A percentile compares a stretch with the other conserved stretches of the same genome.
These are phyloP conservation scores for Thymelicus acteon DNA, from an alignment of 2,888 invertebrate species.

Conservation along the genomic window DNA sequence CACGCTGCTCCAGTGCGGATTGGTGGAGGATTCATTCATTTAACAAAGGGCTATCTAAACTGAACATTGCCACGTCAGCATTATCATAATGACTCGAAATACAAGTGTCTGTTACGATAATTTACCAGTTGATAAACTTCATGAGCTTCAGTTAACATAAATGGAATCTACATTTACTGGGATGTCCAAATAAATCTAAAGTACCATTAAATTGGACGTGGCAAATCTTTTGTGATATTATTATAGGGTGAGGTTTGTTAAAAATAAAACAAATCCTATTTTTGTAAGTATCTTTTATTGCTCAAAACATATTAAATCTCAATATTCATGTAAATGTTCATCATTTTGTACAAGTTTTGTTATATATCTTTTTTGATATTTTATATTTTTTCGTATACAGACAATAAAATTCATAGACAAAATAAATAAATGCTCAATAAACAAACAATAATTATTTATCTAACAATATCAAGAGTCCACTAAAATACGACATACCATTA, in stretches of 20 bases:
- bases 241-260: constrained; percentile 24
- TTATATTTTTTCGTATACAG: too few relatives aligned
- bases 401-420: too few relatives aligned
- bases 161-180: constrained; percentile 23
- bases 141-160: constrained; percentile 26
- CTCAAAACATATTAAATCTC: constrained; percentile 33
- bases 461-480: constrained; percentile 17
- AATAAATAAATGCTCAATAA: not conserved
- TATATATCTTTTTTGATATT: too few relatives aligned
- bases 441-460: constrained; percentile 17
- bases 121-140: constrained; percentile 26
- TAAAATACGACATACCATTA: constrained; percentile 16
- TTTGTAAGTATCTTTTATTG: constrained; percentile 33
- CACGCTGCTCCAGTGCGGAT: too few relatives aligned
- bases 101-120: constrained; percentile 17
- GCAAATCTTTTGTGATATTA: constrained; percentile 21
- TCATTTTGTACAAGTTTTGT: constrained; percentile 17
- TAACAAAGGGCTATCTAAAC: constrained; percentile 22
- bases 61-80: constrained; percentile 25
- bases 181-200: constrained; percentile 29
- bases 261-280: constrained; percentile 27
- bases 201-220: constrained; percentile 17
- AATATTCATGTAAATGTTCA: constrained; percentile 9
- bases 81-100: constrained; percentile 17
- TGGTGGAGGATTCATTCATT: too few relatives aligned